A percentile compares a stretch with the other conserved stretches of the same genome.
These are phyloP conservation scores for Bombus ignitus DNA, from an alignment of 1,140 invertebrate genomes.

Conservation along the genomic window DNA sequence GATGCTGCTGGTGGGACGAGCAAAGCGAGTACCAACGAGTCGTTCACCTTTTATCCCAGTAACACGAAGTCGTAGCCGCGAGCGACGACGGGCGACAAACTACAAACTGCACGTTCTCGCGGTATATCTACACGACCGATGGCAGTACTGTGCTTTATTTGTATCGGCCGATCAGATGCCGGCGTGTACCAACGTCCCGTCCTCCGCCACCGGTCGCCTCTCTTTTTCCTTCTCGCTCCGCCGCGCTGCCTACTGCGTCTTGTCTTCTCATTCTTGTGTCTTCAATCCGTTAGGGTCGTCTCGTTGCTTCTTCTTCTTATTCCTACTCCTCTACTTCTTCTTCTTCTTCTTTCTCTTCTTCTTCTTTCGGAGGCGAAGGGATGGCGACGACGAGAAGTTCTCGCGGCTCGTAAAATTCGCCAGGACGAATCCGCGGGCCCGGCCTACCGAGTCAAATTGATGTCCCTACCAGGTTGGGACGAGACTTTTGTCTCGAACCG, in stretches of 20 bases:
- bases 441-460: constrained; percentile 33
- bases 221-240: not conserved
- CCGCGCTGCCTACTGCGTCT: constrained; percentile 12
- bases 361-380: not conserved
- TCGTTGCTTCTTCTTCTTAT: constrained; percentile 8
- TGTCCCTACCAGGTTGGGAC: not conserved
- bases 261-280: constrained; percentile 10
- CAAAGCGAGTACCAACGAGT: constrained; percentile 69
- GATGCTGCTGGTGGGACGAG: constrained; percentile 67
- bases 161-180: constrained; percentile 75
- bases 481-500: constrained; percentile 8
- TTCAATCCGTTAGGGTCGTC: constrained; percentile 48
- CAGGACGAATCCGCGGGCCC: constrained; percentile 13
- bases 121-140: constrained; percentile 69
- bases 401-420: constrained; percentile 38
- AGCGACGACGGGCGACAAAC: constrained; percentile 77
- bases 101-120: constrained; percentile 77
- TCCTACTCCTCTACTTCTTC: not conserved
- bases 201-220: not conserved
- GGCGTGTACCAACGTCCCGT: constrained; percentile 40
- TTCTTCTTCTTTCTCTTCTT: not conserved
- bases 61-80: constrained; percentile 80
- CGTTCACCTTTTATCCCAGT: constrained; percentile 84
- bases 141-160: constrained; percentile 77
- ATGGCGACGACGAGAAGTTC: not conserved